Percentiles rank a stretch among this genome's conserved stretches.
Conservation (phyloP, 2,888 invertebrate genomes). For the Polyploca ridens region DNA sequence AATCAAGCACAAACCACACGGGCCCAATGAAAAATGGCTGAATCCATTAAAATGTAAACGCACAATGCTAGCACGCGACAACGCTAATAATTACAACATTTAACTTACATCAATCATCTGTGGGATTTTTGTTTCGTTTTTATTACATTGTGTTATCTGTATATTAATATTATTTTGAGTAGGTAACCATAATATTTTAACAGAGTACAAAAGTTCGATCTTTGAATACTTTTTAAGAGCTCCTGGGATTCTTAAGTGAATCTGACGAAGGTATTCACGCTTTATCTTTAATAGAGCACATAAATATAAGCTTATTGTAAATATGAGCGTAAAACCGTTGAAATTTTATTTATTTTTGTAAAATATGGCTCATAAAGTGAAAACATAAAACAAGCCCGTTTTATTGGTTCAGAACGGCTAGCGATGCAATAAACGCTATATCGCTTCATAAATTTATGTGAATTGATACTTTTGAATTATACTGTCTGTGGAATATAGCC, state of each 20-base stretch:
- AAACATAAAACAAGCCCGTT: slow-evolving; percentile 68
- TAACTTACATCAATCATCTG: slow-evolving; percentile 70
- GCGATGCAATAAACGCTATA: slow-evolving; percentile 68
- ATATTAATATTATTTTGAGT: too few relatives aligned
- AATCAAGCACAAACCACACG: slow-evolving; percentile 60
- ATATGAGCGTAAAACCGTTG: slow-evolving; percentile 47
- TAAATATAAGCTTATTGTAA: not conserved
- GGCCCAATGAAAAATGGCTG: slow-evolving; percentile 67
- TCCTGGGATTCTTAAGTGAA: not conserved
- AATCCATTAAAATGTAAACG: slow-evolving; percentile 61
- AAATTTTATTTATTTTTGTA: slow-evolving; percentile 69
- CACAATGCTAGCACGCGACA: slow-evolving; percentile 58
- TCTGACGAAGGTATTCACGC: not conserved
- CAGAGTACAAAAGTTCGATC: too few relatives aligned
- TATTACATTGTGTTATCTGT: not conserved
- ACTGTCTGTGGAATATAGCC: slow-evolving; percentile 34
- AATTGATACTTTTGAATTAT: slow-evolving; percentile 65
- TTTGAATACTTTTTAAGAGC: too few relatives aligned
- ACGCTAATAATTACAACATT: slow-evolving; percentile 66
- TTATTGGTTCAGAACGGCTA: slow-evolving; percentile 67
- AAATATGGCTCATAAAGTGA: slow-evolving; percentile 75
- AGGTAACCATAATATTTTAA: too few relatives aligned
- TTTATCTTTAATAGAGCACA: slow-evolving; percentile 41
- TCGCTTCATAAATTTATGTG: slow-evolving; percentile 68
- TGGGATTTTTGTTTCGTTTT: slow-evolving; percentile 16